phyloP scores from a whole-genome alignment of 1,140 invertebrate species.

The Drosophila eugracilis region DNA sequence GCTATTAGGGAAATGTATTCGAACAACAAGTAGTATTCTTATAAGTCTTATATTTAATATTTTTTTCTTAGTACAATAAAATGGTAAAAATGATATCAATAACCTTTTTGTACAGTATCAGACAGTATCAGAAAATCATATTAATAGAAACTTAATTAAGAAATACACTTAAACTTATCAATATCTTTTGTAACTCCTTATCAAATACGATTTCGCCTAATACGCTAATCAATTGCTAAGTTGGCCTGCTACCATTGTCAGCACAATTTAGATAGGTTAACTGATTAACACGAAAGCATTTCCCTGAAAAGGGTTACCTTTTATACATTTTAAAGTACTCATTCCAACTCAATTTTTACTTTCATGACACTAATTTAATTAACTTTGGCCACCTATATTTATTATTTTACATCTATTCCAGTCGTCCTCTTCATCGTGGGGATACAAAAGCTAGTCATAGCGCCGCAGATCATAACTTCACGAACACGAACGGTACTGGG shows the following conservation, averaged over 20 bases:
- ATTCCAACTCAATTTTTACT: not conserved
- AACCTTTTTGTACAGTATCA: too few species aligned
- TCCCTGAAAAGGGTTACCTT: too few species aligned
- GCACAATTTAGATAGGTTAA: not conserved
- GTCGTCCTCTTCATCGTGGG: constrained; percentile 95
- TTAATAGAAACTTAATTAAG: too few species aligned
- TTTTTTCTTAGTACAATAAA: too few species aligned
- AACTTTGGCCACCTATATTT: not conserved
- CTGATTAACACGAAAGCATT: constrained; percentile 1
- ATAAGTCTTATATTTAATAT: too few species aligned
- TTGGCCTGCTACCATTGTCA: not conserved
- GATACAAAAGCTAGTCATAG: constrained; percentile 97
- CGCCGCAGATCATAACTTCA: constrained; percentile 97
- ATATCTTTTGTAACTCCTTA: not conserved
- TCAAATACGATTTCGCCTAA: not conserved
- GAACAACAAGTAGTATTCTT: too few species aligned
- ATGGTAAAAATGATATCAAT: not conserved
- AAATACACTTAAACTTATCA: too few species aligned
- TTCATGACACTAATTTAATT: not conserved
- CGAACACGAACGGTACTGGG: constrained; percentile 94
- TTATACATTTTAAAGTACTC: not conserved
- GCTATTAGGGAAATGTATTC: too few species aligned
- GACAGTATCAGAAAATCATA: too few species aligned
- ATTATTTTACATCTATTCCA: constrained; percentile 84
- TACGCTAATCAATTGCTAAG: not conserved